Conservation (phyloP, 2,888 invertebrate genomes). For the Chloroclystis v-ata region DNA sequence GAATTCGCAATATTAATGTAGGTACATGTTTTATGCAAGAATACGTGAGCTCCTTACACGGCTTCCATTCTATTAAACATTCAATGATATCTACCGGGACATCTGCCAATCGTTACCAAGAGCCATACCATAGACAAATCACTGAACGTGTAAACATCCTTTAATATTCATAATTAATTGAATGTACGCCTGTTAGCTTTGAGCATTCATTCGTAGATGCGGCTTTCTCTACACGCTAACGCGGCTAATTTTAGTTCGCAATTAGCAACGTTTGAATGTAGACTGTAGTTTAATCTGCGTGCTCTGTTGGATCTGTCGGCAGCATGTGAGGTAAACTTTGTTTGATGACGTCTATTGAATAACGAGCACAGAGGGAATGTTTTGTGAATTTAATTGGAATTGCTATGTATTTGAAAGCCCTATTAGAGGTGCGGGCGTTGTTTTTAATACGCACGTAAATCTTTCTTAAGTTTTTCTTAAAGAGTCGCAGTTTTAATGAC, state of each 20-base stretch:
- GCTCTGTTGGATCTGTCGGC: neutral
- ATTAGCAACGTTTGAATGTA: slow-evolving; percentile 19
- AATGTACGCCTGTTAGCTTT: slow-evolving; percentile 22
- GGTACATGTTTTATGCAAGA: no score
- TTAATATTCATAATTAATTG: slow-evolving; percentile 26
- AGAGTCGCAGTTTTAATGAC: no score
- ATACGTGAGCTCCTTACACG: no score
- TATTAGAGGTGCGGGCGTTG: no score
- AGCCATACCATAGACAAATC: slow-evolving; percentile 4
- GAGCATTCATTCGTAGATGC: slow-evolving; percentile 27
- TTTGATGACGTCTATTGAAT: slow-evolving; percentile 4
- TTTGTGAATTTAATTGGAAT: neutral
- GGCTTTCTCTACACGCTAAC: slow-evolving; percentile 27
- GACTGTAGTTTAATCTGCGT: slow-evolving; percentile 2
- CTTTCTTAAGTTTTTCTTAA: no score
- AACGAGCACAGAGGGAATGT: neutral
- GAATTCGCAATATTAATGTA: no score
- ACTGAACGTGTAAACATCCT: slow-evolving; percentile 10
- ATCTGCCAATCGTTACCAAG: neutral
- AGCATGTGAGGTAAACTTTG: slow-evolving; percentile 1
- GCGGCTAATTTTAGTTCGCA: slow-evolving; percentile 34
- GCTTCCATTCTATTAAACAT: neutral
- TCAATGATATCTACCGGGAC: slow-evolving; percentile 1
- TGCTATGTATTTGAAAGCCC: neutral
- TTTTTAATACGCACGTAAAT: no score